A percentile compares a stretch with the other conserved stretches of the same genome.
phyloP scores from a whole-genome alignment of 2,797 vertebrate genomes.

The Botia kubotai region DNA sequence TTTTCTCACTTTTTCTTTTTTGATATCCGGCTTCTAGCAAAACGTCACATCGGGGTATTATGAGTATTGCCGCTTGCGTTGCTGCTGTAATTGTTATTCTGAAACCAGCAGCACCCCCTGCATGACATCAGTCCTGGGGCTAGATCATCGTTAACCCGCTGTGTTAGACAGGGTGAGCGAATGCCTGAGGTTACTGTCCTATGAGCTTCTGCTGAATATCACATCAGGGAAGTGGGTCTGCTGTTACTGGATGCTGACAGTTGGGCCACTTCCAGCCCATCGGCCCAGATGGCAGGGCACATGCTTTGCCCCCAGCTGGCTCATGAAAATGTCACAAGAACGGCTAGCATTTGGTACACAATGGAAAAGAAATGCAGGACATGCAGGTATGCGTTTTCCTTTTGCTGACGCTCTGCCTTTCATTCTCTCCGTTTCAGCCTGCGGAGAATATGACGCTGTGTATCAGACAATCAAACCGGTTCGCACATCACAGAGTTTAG shows the following conservation, averaged over 20 bases:
- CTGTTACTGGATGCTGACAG: constrained; percentile 47
- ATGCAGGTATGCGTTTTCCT: constrained; percentile 17
- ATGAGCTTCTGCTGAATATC: constrained; percentile 60
- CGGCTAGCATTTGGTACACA: constrained; percentile 42
- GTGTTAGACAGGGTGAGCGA: constrained; percentile 42
- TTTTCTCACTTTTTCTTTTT: too few relatives aligned
- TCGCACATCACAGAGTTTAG: neutral
- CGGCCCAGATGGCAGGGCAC: constrained; percentile 54
- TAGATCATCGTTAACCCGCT: constrained; percentile 40
- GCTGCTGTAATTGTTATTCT: neutral
- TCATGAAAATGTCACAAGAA: constrained; percentile 55
- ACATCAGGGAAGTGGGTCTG: constrained; percentile 43
- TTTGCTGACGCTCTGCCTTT: constrained; percentile 41
- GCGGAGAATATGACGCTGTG: neutral
- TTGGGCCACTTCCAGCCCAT: constrained; percentile 49
- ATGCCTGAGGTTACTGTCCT: constrained; percentile 52
- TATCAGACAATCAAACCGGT: neutral
- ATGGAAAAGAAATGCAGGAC: constrained; percentile 37
- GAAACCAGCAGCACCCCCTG: neutral
- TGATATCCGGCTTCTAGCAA: too few relatives aligned
- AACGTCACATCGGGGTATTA: neutral
- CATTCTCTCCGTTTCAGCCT: neutral
- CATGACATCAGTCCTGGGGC: constrained; percentile 14
- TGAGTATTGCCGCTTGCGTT: neutral
- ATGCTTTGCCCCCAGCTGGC: constrained; percentile 41